These are phyloP conservation scores for Haliclystus octoradiatus DNA, from an alignment of 30 jellyfish, hydroid and myxozoan genomes.

Conservation along the genomic window DNA sequence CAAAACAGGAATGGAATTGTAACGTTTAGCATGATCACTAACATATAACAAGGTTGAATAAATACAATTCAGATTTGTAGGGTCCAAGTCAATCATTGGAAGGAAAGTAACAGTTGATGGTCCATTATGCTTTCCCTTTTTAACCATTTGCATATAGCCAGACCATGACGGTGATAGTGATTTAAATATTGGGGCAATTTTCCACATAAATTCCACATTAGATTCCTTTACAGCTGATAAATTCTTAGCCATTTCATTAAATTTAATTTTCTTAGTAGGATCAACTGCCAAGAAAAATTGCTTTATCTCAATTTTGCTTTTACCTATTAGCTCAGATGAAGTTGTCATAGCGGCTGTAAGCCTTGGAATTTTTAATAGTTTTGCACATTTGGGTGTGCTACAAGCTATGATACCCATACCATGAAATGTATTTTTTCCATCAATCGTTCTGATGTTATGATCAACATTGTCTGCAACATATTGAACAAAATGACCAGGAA, in stretches of 20 bases:
- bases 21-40: too few species aligned
- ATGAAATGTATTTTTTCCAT: conserved; percentile 31
- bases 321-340: neutral
- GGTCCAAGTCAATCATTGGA: conserved; percentile 30
- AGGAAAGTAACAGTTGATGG: conserved; percentile 4
- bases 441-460: conserved; percentile 30
- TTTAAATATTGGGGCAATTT: too few species aligned
- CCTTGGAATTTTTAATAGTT: too few species aligned
- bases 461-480: conserved; percentile 36
- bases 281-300: neutral
- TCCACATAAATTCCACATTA: too few species aligned
- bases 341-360: neutral
- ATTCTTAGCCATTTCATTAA: too few species aligned
- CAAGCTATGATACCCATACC: conserved; percentile 26
- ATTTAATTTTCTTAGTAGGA: too few species aligned
- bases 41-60: conserved; percentile 25
- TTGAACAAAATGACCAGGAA: conserved; percentile 5
- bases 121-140: conserved; percentile 16
- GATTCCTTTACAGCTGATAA: too few species aligned
- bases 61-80: conserved; percentile 10
- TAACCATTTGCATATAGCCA: conserved; percentile 19
- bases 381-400: too few species aligned
- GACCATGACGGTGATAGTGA: conserved; percentile 26
- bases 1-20: conserved; percentile 8
- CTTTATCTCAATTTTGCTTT: neutral